Percentiles rank a stretch among this genome's conserved stretches.
These are phyloP conservation scores for Lampris megalopsis DNA, from an alignment of 2,113 vertebrate species.

Conservation along the genomic window DNA sequence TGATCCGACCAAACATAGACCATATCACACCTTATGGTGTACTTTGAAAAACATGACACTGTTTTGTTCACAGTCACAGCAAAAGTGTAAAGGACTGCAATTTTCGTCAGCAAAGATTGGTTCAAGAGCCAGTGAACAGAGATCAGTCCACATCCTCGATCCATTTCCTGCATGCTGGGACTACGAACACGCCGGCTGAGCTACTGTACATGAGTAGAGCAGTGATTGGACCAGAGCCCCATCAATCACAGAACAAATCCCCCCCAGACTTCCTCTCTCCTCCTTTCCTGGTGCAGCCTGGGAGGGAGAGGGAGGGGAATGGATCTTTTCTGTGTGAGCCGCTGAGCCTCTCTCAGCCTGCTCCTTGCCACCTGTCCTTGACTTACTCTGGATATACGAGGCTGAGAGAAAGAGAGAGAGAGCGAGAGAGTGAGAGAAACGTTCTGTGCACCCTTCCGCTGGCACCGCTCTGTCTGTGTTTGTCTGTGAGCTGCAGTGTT, in stretches of 20 bases:
- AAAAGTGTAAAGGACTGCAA: conserved; percentile 36
- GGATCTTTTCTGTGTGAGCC: conserved; percentile 67
- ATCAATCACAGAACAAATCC: conserved; percentile 70
- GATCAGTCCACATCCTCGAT: conserved; percentile 4
- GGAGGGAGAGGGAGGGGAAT: conserved; percentile 72
- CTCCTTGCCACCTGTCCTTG: conserved; percentile 76
- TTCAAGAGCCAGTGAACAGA: conserved; percentile 35
- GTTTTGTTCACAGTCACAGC: conserved; percentile 31
- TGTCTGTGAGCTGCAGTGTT: conserved; percentile 33
- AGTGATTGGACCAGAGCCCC: conserved; percentile 72
- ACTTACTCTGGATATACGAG: conserved; percentile 56
- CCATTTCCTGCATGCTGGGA: conserved; percentile 32
- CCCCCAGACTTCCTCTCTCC: conserved; percentile 75
- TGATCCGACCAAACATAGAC: neutral
- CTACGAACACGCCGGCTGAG: conserved; percentile 40
- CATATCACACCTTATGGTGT: conserved; percentile 1
- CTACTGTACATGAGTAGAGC: conserved; percentile 43
- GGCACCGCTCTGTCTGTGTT: conserved; percentile 27
- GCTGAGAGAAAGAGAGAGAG: conserved; percentile 42
- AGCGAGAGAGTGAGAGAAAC: conserved; percentile 42
- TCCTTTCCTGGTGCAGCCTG: conserved; percentile 77
- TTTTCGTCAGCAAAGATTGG: conserved; percentile 36
- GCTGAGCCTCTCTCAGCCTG: conserved; percentile 63
- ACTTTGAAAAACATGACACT: conserved; percentile 23
- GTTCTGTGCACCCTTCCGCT: conserved; percentile 34